Conservation (phyloP, 2,113 vertebrate genomes). For the Thryonomys swinderianus region DNA sequence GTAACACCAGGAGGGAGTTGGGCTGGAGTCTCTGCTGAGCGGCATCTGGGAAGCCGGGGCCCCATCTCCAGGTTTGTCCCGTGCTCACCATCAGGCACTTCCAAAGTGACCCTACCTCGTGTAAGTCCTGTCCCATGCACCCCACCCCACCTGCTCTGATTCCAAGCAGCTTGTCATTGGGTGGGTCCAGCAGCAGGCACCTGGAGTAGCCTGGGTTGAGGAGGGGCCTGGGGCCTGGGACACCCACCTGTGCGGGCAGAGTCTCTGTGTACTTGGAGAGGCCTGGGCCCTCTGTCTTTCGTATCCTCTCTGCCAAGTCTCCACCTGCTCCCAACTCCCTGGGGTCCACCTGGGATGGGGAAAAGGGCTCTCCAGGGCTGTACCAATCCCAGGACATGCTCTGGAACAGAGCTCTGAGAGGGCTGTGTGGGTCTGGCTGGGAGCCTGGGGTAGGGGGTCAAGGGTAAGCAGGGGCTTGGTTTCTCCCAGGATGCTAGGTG, state of each 20-base stretch:
- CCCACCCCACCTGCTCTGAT: background rate
- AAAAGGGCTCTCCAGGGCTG: conserved; percentile 55
- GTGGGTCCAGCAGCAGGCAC: background rate
- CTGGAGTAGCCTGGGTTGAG: background rate
- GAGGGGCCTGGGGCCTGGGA: background rate
- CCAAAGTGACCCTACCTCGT: background rate
- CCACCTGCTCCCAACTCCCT: conserved; percentile 65
- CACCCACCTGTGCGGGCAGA: conserved; percentile 52
- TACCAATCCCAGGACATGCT: background rate
- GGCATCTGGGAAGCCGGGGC: background rate
- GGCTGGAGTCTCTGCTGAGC: background rate
- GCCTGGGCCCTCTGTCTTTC: conserved; percentile 14
- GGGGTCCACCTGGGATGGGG: conserved; percentile 64
- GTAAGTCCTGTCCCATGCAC: fast-evolving
- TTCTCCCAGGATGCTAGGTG: background rate
- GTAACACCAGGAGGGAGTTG: background rate
- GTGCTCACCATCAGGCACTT: background rate
- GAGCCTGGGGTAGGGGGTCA: no score
- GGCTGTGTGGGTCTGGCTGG: background rate
- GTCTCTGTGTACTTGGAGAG: conserved; percentile 27
- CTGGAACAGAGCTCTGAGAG: background rate
- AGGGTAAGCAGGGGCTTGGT: background rate
- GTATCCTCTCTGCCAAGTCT: conserved; percentile 63
- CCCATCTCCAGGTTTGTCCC: fast-evolving
- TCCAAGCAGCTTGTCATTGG: background rate